Evolutionary conservation across 2,113 vertebrate genomes (phyloP).

Genomic region (Pogona vitticeps): DNA sequence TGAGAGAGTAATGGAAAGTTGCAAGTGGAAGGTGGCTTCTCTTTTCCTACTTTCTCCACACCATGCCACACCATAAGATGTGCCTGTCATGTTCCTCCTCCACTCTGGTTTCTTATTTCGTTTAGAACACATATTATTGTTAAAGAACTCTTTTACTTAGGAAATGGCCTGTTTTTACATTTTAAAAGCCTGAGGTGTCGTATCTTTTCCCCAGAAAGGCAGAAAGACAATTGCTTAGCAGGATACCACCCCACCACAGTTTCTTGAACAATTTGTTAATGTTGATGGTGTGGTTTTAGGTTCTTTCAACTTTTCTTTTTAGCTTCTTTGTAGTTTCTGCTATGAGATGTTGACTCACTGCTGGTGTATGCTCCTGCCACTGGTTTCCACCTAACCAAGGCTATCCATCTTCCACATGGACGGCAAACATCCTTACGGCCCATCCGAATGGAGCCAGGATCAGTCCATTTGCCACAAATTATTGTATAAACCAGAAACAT

Average conservation of each 20-base stretch:
- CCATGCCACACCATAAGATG: too few species aligned
- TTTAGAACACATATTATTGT: too few species aligned
- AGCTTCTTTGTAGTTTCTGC: neutral
- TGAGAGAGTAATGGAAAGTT: too few species aligned
- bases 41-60: too few species aligned
- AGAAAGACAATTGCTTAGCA: neutral
- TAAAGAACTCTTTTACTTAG: too few species aligned
- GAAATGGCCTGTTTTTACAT: too few species aligned
- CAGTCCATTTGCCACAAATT: neutral
- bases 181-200: too few species aligned
- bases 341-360: constrained; percentile 4
- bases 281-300: neutral
- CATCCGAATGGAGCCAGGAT: neutral
- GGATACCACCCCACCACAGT: neutral
- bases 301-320: neutral
- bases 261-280: neutral
- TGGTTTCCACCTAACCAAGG: neutral
- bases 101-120: too few species aligned
- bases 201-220: too few species aligned
- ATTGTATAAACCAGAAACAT: neutral
- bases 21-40: too few species aligned
- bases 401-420: neutral
- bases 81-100: too few species aligned
- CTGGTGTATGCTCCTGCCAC: neutral
- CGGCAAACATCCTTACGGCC: too few species aligned